Evolutionary conservation across 2,113 vertebrate species (phyloP).

Genomic region (Urocolius indicus): DNA sequence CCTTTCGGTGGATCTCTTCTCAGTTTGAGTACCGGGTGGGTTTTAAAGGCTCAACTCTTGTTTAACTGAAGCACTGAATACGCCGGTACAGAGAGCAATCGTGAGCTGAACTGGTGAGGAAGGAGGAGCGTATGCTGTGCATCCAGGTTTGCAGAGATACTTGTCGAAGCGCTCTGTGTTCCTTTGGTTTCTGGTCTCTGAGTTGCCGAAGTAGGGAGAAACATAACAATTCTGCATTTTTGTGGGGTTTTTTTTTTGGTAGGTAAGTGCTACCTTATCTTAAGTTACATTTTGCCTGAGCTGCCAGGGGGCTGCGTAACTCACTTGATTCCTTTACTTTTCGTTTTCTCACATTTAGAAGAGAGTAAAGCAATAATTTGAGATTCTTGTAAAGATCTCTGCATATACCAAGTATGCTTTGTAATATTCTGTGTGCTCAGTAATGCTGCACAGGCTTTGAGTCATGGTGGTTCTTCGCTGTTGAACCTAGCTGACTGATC

Average conservation of each 20-base stretch:
- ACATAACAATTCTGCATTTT: not conserved
- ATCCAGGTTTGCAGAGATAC: not conserved
- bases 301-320: not conserved
- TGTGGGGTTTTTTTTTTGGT: not conserved
- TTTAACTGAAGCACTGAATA: fast-evolving
- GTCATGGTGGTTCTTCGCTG: not conserved
- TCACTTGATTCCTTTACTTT: not conserved
- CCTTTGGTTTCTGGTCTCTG: not conserved
- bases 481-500: not conserved
- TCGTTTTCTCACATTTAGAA: not conserved
- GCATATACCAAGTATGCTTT: not conserved
- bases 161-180: not conserved
- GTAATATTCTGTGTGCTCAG: fast-evolving
- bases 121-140: too few relatives aligned
- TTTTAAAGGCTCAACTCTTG: fast-evolving
- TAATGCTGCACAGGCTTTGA: fast-evolving
- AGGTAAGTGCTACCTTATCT: not conserved
- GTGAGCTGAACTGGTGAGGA: fast-evolving
- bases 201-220: not conserved
- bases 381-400: not conserved
- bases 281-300: not conserved
- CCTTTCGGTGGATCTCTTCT: fast-evolving
- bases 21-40: fast-evolving
- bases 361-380: fast-evolving
- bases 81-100: fast-evolving